A percentile compares a stretch with the other conserved stretches of the same genome.
Conservation (phyloP, 2,888 invertebrate species). For the Philonicus albiceps region DNA sequence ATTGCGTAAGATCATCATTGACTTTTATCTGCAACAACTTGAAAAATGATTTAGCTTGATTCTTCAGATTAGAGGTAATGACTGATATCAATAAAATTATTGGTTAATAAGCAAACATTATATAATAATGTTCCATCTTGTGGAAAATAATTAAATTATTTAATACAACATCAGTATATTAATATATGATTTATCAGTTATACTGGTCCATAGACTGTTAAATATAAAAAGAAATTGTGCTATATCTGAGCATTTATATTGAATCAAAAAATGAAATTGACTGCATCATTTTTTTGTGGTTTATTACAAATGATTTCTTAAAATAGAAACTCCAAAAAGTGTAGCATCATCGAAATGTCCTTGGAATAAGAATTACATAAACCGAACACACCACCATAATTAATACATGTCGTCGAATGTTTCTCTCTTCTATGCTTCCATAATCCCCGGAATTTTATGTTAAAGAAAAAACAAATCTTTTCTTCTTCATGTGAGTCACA, state of each 20-base stretch:
- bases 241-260: not conserved
- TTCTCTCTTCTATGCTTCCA: not conserved
- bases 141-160: too few relatives aligned
- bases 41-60: too few relatives aligned
- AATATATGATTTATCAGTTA: too few relatives aligned
- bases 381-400: not conserved
- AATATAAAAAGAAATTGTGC: not conserved
- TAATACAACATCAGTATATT: too few relatives aligned
- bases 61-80: too few relatives aligned
- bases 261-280: not conserved
- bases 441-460: not conserved
- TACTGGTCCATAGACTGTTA: too few relatives aligned
- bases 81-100: too few relatives aligned
- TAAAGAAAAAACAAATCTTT: slow-evolving; percentile 18
- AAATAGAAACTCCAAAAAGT: not conserved
- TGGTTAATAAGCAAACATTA: too few relatives aligned
- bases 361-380: not conserved
- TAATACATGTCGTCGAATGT: not conserved
- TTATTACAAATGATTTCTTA: not conserved
- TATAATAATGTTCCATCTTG: too few relatives aligned
- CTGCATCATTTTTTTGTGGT: not conserved
- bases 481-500: not conserved
- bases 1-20: too few relatives aligned
- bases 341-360: not conserved
- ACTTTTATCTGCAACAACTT: too few relatives aligned